Conservation (phyloP, 2,888 invertebrate genomes). For the Linyphia triangularis region DNA sequence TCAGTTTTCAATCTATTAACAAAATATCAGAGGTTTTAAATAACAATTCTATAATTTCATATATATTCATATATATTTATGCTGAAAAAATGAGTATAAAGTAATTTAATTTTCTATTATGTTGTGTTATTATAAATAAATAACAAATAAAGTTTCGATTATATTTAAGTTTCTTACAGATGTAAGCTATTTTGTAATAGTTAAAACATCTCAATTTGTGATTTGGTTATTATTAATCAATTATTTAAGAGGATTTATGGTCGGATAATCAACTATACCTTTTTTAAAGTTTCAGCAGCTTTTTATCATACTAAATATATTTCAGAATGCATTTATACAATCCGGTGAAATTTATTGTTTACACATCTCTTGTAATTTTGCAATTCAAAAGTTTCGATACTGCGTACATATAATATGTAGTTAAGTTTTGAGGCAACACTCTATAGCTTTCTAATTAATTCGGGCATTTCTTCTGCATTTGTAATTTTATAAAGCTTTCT, state of each 20-base stretch:
- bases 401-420: neutral
- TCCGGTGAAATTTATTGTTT: neutral
- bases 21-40: too few species aligned
- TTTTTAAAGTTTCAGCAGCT: neutral
- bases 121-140: too few species aligned
- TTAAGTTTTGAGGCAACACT: conserved; percentile 28
- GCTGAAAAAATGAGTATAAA: too few species aligned
- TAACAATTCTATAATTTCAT: too few species aligned
- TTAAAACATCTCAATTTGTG: too few species aligned
- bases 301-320: neutral
- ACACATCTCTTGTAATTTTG: neutral
- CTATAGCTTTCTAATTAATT: conserved; percentile 6
- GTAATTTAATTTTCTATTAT: too few species aligned
- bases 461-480: neutral
- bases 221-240: too few species aligned
- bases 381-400: neutral
- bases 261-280: neutral
- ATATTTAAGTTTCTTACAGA: too few species aligned
- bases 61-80: too few species aligned
- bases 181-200: too few species aligned
- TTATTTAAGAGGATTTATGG: neutral
- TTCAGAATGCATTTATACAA: neutral
- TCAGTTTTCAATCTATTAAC: too few species aligned
- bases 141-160: too few species aligned
- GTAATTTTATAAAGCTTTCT: conserved; percentile 50